These are phyloP conservation scores for Stegodyphus mimosarum DNA, from an alignment of 1,140 invertebrate genomes.

Conservation along the genomic window DNA sequence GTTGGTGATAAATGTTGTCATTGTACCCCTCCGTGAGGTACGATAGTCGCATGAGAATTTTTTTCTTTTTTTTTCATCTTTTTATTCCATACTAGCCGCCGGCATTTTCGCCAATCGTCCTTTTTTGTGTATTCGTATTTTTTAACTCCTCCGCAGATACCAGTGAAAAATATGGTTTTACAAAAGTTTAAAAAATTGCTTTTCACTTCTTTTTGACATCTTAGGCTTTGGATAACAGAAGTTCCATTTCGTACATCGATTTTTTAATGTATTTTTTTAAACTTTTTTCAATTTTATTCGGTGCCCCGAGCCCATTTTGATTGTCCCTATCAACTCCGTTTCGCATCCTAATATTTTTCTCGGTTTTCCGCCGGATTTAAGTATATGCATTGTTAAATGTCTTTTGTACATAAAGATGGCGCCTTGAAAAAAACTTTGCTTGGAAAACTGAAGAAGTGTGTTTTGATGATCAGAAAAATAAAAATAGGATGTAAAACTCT, in stretches of 20 bases:
- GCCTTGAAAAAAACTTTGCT: no score
- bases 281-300: neutral
- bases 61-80: no score
- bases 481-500: no score
- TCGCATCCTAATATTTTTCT: neutral
- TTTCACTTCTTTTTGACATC: constrained; percentile 53
- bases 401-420: neutral
- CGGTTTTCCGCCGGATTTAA: neutral
- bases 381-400: constrained; percentile 6
- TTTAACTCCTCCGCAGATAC: constrained; percentile 21
- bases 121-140: constrained; percentile 45
- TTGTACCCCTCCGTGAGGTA: neutral
- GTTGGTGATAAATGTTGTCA: constrained; percentile 57
- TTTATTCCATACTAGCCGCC: neutral
- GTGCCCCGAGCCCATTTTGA: no score
- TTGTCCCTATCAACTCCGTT: neutral
- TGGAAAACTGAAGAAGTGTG: no score
- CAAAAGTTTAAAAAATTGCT: constrained; percentile 59
- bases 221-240: neutral
- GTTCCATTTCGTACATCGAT: neutral
- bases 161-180: constrained; percentile 60
- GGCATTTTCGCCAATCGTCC: constrained; percentile 19
- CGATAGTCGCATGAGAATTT: no score
- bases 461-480: no score
- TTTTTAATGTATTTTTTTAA: neutral